Conservation (phyloP, 2,888 invertebrate genomes). For the Macropis europaea region DNA sequence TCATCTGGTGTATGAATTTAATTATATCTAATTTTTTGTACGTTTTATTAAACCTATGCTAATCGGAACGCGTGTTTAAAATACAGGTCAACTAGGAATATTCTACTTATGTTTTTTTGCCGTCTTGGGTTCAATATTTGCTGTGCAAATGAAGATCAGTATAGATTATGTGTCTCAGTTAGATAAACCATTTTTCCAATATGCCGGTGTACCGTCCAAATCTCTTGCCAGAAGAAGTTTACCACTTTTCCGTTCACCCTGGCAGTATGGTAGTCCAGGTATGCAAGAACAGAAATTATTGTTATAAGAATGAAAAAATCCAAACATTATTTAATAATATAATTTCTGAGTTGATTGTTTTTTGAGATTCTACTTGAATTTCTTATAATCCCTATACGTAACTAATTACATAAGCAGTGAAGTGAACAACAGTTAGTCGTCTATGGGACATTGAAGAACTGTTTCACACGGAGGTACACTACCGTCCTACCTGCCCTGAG, state of each 20-base stretch:
- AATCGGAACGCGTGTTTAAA: not conserved
- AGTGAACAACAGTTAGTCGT: no score
- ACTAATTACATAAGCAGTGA: no score
- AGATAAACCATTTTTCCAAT: conserved; percentile 65
- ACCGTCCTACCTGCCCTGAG: no score
- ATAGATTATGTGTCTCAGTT: conserved; percentile 59
- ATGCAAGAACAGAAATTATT: not conserved
- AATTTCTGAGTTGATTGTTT: no score
- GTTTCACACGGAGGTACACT: no score
- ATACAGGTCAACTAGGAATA: conserved; percentile 63
- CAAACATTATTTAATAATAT: not conserved
- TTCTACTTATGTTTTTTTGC: conserved; percentile 73
- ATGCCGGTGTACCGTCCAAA: not conserved
- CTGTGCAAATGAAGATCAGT: conserved; percentile 70
- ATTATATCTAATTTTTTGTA: not conserved
- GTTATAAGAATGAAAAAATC: not conserved
- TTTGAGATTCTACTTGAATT: no score
- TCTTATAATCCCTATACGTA: no score
- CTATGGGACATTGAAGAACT: no score
- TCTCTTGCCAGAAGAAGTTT: not conserved
- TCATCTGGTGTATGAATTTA: not conserved
- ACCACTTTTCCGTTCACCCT: conserved; percentile 32
- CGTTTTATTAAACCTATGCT: not conserved
- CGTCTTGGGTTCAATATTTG: conserved; percentile 67
- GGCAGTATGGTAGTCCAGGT: conserved; percentile 64